Conservation (phyloP, 1,140 invertebrate genomes). For the Lepidostoma basale region DNA sequence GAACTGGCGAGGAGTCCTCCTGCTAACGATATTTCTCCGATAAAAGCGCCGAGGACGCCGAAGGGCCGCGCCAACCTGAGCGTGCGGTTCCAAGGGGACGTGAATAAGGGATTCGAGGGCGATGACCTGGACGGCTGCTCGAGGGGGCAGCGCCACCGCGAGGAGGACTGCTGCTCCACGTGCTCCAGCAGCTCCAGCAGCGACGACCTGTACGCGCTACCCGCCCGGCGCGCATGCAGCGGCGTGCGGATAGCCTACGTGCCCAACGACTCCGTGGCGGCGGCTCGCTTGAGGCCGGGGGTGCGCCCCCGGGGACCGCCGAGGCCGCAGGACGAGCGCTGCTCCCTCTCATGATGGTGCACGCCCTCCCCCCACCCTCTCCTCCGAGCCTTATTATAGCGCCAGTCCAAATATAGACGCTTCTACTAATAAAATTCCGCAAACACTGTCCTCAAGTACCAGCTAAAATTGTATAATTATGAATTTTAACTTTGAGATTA, state of each 20-base stretch:
- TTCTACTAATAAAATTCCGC: slow-evolving; percentile 7
- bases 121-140: slow-evolving; percentile 56
- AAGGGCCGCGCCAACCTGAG: slow-evolving; percentile 53
- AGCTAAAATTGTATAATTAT: too few relatives aligned
- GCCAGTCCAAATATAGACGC: slow-evolving; percentile 38
- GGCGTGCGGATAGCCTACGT: slow-evolving; percentile 88
- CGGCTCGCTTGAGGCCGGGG: slow-evolving; percentile 67
- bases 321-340: slow-evolving; percentile 68
- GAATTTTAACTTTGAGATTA: too few relatives aligned
- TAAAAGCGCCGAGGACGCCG: slow-evolving; percentile 45
- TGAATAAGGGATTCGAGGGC: slow-evolving; percentile 64
- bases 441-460: not conserved
- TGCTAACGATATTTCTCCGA: slow-evolving; percentile 48
- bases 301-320: slow-evolving; percentile 43
- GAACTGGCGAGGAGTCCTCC: slow-evolving; percentile 57
- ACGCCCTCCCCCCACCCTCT: slow-evolving; percentile 23
- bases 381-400: slow-evolving; percentile 30
- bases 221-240: slow-evolving; percentile 79
- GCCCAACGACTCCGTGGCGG: slow-evolving; percentile 84
- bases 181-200: slow-evolving; percentile 86
- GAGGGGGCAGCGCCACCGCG: slow-evolving; percentile 38
- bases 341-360: slow-evolving; percentile 71
- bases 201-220: slow-evolving; percentile 80
- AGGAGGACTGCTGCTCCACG: slow-evolving; percentile 83
- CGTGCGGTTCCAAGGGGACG: slow-evolving; percentile 71